phyloP scores from a whole-genome alignment of 2,797 vertebrate species.

The Sebastes miniatus region DNA sequence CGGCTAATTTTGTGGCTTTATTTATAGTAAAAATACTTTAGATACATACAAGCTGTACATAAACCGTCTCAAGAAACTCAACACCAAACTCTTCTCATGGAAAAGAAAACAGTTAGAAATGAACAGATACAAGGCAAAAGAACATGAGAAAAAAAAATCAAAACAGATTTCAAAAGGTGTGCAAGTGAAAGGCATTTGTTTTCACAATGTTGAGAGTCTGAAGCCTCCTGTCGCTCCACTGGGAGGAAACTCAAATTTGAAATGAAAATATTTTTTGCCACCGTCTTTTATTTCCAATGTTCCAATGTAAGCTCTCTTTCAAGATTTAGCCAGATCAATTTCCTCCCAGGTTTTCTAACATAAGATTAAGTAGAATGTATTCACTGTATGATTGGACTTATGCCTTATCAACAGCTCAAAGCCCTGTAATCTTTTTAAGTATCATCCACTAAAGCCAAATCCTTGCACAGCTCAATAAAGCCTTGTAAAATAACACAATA shows the following conservation, averaged over 20 bases:
- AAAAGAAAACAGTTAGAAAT: constrained; percentile 48
- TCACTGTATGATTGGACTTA: not conserved
- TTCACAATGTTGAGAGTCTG: constrained; percentile 23
- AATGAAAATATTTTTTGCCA: not conserved
- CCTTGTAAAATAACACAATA: not conserved
- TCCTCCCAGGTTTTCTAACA: not conserved
- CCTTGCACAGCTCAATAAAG: not conserved
- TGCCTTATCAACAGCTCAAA: constrained; percentile 1
- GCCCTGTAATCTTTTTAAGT: not conserved
- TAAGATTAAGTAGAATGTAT: not conserved
- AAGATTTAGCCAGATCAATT: not conserved
- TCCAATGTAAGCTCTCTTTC: not conserved
- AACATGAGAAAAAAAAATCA: constrained; percentile 26
- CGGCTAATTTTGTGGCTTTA: constrained; percentile 67
- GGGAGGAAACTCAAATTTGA: constrained; percentile 4
- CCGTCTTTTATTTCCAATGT: not conserved
- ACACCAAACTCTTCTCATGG: constrained; percentile 58
- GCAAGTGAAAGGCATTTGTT: constrained; percentile 48
- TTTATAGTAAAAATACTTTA: constrained; percentile 89
- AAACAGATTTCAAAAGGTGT: constrained; percentile 42
- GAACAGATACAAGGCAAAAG: constrained; percentile 46
- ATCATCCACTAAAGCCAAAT: not conserved
- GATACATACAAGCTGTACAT: constrained; percentile 87
- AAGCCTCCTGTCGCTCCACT: not conserved
- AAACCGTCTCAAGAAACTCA: constrained; percentile 69